A percentile compares a stretch with the other conserved stretches of the same genome.
Conservation (phyloP, 2,113 vertebrate genomes). For the Thinocorus orbignyianus region DNA sequence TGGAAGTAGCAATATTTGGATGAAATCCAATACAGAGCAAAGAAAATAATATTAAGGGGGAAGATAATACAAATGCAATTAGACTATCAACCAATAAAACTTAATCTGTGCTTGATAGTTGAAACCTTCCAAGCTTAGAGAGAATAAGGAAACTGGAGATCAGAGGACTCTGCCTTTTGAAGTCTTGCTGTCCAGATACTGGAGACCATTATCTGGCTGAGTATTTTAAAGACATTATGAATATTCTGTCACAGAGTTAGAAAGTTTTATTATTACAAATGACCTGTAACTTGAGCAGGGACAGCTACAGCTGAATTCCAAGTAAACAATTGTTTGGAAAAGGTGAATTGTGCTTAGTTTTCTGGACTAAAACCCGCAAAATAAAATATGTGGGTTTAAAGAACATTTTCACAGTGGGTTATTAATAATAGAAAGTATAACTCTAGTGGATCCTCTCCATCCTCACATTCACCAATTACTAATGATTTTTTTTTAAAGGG, state of each 20-base stretch:
- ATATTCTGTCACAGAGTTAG: conserved; percentile 25
- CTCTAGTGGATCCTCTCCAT: neutral
- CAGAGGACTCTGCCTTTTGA: conserved; percentile 52
- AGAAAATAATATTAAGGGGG: conserved; percentile 58
- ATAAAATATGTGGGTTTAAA: neutral
- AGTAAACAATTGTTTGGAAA: neutral
- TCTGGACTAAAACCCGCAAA: neutral
- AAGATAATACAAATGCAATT: conserved; percentile 66
- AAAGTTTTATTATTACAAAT: conserved; percentile 16
- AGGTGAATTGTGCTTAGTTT: neutral
- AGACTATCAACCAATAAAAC: conserved; percentile 58
- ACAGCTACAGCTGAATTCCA: neutral
- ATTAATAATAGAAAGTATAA: neutral
- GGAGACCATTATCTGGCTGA: conserved; percentile 19
- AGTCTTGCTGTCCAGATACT: conserved; percentile 33
- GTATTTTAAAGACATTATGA: conserved; percentile 32
- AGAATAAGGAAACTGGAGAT: conserved; percentile 46
- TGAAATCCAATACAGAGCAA: conserved; percentile 41
- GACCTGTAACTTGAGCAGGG: conserved; percentile 1
- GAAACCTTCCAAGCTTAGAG: conserved; percentile 59
- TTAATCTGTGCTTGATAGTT: conserved; percentile 56
- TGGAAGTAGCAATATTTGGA: conserved; percentile 32
- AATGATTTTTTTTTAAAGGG: neutral
- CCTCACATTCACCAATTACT: neutral
- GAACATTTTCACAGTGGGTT: neutral